Evolutionary conservation across 2,888 invertebrate species (phyloP), one percentile per base, ranked within the genome.

Genomic region (Amblyjoppa fuscipennis): DNA sequence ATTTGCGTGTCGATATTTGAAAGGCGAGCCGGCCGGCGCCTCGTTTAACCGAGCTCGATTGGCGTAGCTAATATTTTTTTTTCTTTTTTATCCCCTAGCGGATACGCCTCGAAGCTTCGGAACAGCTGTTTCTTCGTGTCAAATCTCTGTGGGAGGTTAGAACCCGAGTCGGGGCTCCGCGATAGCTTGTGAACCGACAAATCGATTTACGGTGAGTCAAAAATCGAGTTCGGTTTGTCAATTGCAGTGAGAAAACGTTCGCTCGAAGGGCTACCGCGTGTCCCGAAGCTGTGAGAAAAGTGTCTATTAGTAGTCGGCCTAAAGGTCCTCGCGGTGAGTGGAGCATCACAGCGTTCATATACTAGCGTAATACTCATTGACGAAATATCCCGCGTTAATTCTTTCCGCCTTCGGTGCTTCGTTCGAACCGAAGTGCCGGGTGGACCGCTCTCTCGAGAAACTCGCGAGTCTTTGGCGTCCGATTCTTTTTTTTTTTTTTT

Each of bases 91-190:
- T 86, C 45, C 56, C 82, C 89, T 89, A 59, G 64, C 79, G 91
- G 80, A 49, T 11, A 61, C 69, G 34, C 56, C 25, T 38, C 66
- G 66, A 82, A 89, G 84, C 86, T 88, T 38, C 51, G 81, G 89
- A 81, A 92, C 93, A 93, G 93, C 92, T 93, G 92, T 93, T 89
- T 87, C 84, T 85, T 85, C 88, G 90, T 91, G 92, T 92, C 92
- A 93, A 92, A 91, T 89, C 91, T 86, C 89, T 87, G 91, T 89
- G 90, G 92, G 92, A 91, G 92, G 91, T 91, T 92, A 91, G 88
- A 88, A 87, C 69, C 83, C 85, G 76, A 85, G 86, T 87, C 89
- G 84, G 83, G 71, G 86, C 82, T 85, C 82, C 86, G 88, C 81
- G 81, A 86, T 75, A 89, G 78, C 77, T 73, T 61, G 74, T 71